Evolutionary conservation across 1,140 invertebrate species (phyloP).

Genomic region (Drosophila rhopaloa): DNA sequence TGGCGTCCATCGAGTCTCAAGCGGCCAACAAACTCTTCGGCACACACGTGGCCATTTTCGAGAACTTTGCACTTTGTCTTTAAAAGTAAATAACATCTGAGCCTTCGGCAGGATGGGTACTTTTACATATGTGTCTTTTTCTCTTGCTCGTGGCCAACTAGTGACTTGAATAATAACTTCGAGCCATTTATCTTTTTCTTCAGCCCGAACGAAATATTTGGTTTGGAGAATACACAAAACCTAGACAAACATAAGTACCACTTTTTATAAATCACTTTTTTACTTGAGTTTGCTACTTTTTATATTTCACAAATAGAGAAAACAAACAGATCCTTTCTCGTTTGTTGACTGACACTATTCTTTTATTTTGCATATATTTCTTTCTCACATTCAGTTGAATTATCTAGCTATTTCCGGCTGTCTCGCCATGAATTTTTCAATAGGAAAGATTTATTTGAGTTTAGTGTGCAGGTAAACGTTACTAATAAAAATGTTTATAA

Average conservation of each 20-base stretch:
- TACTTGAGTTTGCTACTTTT: background rate
- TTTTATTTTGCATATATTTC: background rate
- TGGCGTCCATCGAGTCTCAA: constrained; percentile 23
- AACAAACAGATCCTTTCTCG: background rate
- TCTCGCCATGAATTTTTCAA: constrained; percentile 19
- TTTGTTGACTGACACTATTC: background rate
- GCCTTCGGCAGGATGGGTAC: constrained; percentile 8
- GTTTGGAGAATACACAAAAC: background rate
- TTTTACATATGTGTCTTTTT: constrained; percentile 20
- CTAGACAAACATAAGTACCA: background rate
- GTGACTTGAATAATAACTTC: constrained; percentile 57
- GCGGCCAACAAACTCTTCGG: constrained; percentile 46
- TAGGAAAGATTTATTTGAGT: background rate
- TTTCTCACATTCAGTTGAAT: background rate
- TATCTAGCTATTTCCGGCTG: constrained; percentile 3
- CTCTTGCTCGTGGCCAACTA: constrained; percentile 12
- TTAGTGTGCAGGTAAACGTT: background rate
- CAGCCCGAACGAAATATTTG: background rate
- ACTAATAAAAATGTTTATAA: background rate
- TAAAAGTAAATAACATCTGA: constrained; percentile 45
- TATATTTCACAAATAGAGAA: background rate
- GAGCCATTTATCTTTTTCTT: constrained; percentile 13
- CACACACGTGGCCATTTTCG: constrained; percentile 43
- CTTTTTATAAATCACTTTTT: constrained; percentile 7
- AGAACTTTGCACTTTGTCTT: constrained; percentile 54